Conservation (phyloP, 92 coral and sea anemone genomes). For the Diadumene lineata region DNA sequence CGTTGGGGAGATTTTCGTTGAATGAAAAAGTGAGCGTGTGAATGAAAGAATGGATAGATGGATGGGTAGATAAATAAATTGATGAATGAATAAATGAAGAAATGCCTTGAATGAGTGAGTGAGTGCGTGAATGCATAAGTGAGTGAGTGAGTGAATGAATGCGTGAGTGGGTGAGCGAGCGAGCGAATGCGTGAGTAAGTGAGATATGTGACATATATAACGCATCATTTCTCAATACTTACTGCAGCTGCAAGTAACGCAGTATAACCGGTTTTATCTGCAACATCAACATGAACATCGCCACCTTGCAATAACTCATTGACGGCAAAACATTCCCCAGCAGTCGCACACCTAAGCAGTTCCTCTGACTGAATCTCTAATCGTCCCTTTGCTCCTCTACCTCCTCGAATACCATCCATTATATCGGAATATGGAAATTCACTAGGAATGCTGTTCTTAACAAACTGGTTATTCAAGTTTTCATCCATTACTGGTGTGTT, state of each 20-base stretch:
- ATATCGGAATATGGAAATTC: conserved; percentile 87
- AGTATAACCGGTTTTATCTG: conserved; percentile 98
- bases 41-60: too few relatives aligned
- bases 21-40: too few relatives aligned
- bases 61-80: too few relatives aligned
- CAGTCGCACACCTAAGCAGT: conserved; percentile 63
- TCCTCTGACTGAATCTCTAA: conserved; percentile 28
- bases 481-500: conserved; percentile 58
- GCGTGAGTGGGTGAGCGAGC: too few relatives aligned
- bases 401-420: conserved; percentile 80
- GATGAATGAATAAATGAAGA: too few relatives aligned
- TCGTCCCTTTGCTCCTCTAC: conserved; percentile 78
- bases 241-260: conserved; percentile 95
- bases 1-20: too few relatives aligned
- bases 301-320: conserved; percentile 70
- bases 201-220: too few relatives aligned
- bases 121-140: too few relatives aligned
- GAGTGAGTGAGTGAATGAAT: too few relatives aligned
- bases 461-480: conserved; percentile 13
- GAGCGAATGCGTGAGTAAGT: too few relatives aligned
- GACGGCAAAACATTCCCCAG: conserved; percentile 81
- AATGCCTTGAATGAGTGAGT: too few relatives aligned
- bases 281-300: conserved; percentile 91
- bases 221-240: too few relatives aligned
- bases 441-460: conserved; percentile 53